Base-by-base conservation (phyloP, 2,797 vertebrate species). In the Australoheros facetus region DNA sequence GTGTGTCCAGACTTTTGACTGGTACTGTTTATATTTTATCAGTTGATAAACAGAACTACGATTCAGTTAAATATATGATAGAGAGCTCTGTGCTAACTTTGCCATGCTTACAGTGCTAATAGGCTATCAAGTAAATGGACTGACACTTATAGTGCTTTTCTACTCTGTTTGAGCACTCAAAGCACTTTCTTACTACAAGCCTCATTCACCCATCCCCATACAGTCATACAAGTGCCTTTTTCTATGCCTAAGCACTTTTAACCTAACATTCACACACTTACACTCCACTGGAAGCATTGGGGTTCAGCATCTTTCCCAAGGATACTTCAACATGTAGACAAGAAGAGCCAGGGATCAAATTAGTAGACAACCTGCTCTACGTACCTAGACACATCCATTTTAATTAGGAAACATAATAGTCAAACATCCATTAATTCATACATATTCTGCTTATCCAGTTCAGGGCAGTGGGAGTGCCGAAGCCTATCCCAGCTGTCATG, bases 381-480 rank as follows among this genome's bases (percentile, higher is more conserved):
- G 34, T 23, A n/a, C n/a, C 39, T 34, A 62, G 59, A n/a, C 34
- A 62, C n/a, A 62, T 62, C 34, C 37, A 2, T n/a, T 34, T 62
- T 62, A 5, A 62, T 39, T 39, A 23, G 37, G 21, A 16, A 62
- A 62, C n/a, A 23, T 39, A 62, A 62, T 23, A 62, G 21, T 1
- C 59, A 39, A 39, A n/a, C 59, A 62, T 1, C 34, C 34, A 39
- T 39, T n/a, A n/a, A 62, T 37, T 3, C 37, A 37, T 37, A 37
- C 10, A 11, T 10, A 37, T 11, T 37, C 34, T 62, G 39, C 34
- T 62, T 62, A 39, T 62, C 59, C 13, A 3, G 13, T 62, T 62
- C 34, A 42, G 34, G 32, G 5, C 32, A 37, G 19, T 6, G 0
- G 32, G 32, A 19, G 19, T 37, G 58, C 0, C n/a, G 30, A 19